phyloP scores from a whole-genome alignment of 2,888 invertebrate genomes.

The Hypena proboscidalis region DNA sequence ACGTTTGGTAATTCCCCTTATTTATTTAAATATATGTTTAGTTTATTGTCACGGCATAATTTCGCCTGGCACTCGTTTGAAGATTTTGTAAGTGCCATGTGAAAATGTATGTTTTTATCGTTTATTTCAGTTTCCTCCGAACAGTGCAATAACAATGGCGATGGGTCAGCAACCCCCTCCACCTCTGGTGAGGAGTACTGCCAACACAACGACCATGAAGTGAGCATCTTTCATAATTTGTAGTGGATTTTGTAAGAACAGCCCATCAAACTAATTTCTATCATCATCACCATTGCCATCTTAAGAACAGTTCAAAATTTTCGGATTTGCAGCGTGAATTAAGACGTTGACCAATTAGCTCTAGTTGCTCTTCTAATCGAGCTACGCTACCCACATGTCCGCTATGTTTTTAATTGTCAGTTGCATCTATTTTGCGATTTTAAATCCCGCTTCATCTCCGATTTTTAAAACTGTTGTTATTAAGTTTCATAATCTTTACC shows the following conservation, averaged over 20 bases:
- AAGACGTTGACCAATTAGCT: too few relatives aligned
- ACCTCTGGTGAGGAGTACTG: constrained; percentile 84
- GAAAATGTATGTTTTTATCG: constrained; percentile 62
- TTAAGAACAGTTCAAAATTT: too few relatives aligned
- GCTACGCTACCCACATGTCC: too few relatives aligned
- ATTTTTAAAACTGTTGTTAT: too few relatives aligned
- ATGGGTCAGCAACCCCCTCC: constrained; percentile 83
- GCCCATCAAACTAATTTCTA: constrained; percentile 17
- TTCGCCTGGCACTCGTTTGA: constrained; percentile 12
- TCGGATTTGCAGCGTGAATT: too few relatives aligned
- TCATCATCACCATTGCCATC: too few relatives aligned
- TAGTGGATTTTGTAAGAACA: constrained; percentile 43
- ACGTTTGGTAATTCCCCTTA: constrained; percentile 3
- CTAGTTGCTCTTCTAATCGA: too few relatives aligned
- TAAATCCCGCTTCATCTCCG: too few relatives aligned
- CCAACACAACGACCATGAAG: constrained; percentile 82
- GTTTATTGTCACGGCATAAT: constrained; percentile 24
- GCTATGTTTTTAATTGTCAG: too few relatives aligned
- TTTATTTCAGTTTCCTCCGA: constrained; percentile 82
- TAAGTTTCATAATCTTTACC: too few relatives aligned
- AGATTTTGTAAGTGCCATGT: constrained; percentile 34
- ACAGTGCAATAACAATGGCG: constrained; percentile 82
- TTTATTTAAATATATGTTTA: constrained; percentile 30
- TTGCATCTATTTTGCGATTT: too few relatives aligned
- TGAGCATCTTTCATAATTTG: constrained; percentile 65